phyloP scores from a whole-genome alignment of 2,797 vertebrate genomes.

The Coracias cyanogaster region DNA sequence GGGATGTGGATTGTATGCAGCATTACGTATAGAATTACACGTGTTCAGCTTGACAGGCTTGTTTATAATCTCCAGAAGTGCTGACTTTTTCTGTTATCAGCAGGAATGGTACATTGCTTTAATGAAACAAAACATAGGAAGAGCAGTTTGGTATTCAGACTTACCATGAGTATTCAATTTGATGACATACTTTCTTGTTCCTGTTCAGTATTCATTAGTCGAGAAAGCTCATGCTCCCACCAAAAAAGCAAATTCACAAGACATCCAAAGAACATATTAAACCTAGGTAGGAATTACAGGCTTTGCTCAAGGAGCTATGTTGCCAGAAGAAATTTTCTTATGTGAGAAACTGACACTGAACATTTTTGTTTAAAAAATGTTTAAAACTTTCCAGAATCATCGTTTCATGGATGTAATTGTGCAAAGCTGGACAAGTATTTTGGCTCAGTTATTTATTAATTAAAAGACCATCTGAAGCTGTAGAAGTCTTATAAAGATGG shows the following conservation, averaged over 20 bases:
- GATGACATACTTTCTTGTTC: slow-evolving; percentile 10
- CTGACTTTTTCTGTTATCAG: slow-evolving; percentile 40
- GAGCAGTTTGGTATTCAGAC: not conserved
- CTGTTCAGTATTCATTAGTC: not conserved
- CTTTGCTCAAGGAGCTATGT: not conserved
- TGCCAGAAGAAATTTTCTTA: not conserved
- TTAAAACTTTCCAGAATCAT: not conserved
- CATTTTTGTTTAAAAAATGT: not conserved
- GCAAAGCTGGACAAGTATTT: not conserved
- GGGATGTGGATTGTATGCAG: slow-evolving; percentile 7
- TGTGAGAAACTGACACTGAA: not conserved
- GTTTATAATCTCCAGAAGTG: slow-evolving; percentile 42
- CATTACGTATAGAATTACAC: slow-evolving; percentile 54
- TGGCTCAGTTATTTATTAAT: not conserved
- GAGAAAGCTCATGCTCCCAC: not conserved
- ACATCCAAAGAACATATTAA: not conserved
- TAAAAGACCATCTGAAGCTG: not conserved
- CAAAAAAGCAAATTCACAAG: not conserved
- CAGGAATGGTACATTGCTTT: slow-evolving; percentile 43
- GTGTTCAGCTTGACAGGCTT: slow-evolving; percentile 18
- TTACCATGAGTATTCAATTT: not conserved
- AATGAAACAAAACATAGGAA: slow-evolving; percentile 21
- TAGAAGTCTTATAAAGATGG: not conserved
- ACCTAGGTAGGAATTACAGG: not conserved
- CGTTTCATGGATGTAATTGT: not conserved